Base-by-base conservation (phyloP, 2,888 invertebrate species). In the Kuschelorhynchus macadamiae region DNA sequence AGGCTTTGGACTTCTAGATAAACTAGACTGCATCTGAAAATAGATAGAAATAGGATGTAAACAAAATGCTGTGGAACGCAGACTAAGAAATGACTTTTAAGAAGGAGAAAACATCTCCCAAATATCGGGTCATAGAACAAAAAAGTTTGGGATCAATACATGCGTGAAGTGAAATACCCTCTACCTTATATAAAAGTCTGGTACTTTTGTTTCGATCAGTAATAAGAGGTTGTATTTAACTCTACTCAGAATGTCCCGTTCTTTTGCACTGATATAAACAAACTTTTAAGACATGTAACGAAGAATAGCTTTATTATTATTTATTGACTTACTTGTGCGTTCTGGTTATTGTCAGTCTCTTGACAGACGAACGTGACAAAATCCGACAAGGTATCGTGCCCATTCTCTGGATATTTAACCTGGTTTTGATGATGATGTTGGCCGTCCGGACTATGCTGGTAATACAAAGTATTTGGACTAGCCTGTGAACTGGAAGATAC, bases 351-450 rank as follows among this genome's bases (percentile, higher is more conserved):
- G 76, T 94, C 91, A 25, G 94, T 93, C 84, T 97, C 97, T 85
- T 97, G 97, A 81, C 97, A 97, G 56, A 97, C 97, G 80, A 97
- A 95, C 44, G 97, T 96, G 72, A 97, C 97, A 84, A 97, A 97
- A 85, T 98, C 97, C 1, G 96, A 94, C 72, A 97, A 90, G 0
- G 95, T 95, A 83, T 97, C 97, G 81, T 94, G 94, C 0, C 94
- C 91, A 77, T 92, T 94, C 81, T 95, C 94, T 53, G 92, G 90
- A 82, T 95, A 93, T 82, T 92, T 92, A 71, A 85, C 82, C 65
- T 85, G 83, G 69, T 85, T 82, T 71, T 84, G 85, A 67, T 85
- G 84, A 71, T 81, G 83, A 69, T 82, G 86, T 74, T 88, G 88
- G 71, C 87, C 86, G 72, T 86, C 85, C 60, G 86, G 86, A 80